These are phyloP conservation scores for Merops nubicus DNA, from an alignment of 2,113 vertebrate genomes.

Conservation along the genomic window DNA sequence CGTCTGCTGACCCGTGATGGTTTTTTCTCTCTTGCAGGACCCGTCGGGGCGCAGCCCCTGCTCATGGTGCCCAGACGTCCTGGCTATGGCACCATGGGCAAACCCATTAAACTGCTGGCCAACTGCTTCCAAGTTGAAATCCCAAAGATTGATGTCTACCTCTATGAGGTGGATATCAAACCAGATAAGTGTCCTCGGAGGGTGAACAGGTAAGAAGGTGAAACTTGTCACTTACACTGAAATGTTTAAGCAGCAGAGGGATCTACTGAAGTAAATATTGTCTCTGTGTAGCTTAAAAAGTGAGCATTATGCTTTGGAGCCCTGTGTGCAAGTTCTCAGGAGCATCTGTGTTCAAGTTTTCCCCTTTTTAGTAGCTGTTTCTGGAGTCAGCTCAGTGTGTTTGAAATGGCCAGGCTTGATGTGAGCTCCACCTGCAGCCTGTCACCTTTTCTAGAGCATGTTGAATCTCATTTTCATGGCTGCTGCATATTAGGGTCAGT, in stretches of 20 bases:
- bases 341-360: too few species aligned
- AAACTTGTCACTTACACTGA: neutral
- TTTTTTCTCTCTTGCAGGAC: constrained; percentile 76
- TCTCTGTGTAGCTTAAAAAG: neutral
- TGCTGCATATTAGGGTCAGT: too few species aligned
- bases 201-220: constrained; percentile 90
- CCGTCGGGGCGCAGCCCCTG: constrained; percentile 98
- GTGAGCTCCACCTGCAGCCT: too few species aligned
- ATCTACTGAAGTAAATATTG: neutral
- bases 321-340: too few species aligned
- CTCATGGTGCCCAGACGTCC: constrained; percentile 97
- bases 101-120: constrained; percentile 99
- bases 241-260: neutral
- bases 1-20: neutral
- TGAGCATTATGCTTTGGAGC: neutral
- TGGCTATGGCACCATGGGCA: constrained; percentile 99
- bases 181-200: constrained; percentile 98
- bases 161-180: constrained; percentile 99
- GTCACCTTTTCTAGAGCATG: too few species aligned
- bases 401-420: too few species aligned
- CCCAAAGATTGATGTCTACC: constrained; percentile 99
- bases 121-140: constrained; percentile 99
- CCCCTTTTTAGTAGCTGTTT: too few species aligned
- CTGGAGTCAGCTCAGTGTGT: too few species aligned
- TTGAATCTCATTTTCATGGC: too few species aligned